These are phyloP conservation scores for Dasypogon diadema DNA, from an alignment of 2,888 invertebrate species.

Conservation along the genomic window DNA sequence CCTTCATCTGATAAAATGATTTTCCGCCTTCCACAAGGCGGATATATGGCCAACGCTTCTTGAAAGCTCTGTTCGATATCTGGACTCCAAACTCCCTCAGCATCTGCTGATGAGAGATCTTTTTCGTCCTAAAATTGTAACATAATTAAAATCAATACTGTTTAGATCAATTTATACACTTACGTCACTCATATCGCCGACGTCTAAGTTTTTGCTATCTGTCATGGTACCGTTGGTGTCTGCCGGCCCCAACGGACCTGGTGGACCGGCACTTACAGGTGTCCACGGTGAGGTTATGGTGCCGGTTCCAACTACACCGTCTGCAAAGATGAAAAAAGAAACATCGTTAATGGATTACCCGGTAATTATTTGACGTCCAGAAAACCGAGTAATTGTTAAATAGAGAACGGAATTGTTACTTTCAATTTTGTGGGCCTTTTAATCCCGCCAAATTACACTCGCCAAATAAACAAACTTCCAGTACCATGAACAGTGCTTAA, in stretches of 20 bases:
- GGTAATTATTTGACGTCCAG: not conserved
- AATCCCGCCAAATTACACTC: slow-evolving; percentile 1
- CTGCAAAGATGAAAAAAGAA: slow-evolving; percentile 67
- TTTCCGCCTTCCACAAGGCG: slow-evolving; percentile 98
- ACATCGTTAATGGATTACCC: slow-evolving; percentile 36
- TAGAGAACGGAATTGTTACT: slow-evolving; percentile 24
- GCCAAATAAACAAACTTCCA: slow-evolving; percentile 25
- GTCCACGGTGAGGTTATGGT: slow-evolving; percentile 98
- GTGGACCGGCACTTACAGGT: slow-evolving; percentile 84
- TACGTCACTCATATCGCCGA: slow-evolving; percentile 91
- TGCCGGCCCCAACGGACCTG: slow-evolving; percentile 74
- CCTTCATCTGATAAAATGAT: slow-evolving; percentile 99
- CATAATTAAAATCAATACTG: not conserved
- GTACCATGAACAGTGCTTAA: slow-evolving; percentile 18
- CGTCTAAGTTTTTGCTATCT: slow-evolving; percentile 91
- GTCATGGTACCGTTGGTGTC: slow-evolving; percentile 93
- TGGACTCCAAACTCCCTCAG: slow-evolving; percentile 99
- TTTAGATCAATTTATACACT: slow-evolving; percentile 64
- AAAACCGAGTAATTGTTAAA: slow-evolving; percentile 3
- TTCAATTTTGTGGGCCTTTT: slow-evolving; percentile 25
- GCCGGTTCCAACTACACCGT: slow-evolving; percentile 83
- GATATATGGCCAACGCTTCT: slow-evolving; percentile 99
- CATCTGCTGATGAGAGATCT: slow-evolving; percentile 95
- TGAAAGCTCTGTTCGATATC: slow-evolving; percentile 99
- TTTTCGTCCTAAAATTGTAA: slow-evolving; percentile 79